Conservation (phyloP, 2,113 vertebrate genomes). For the Cepphus grylle region DNA sequence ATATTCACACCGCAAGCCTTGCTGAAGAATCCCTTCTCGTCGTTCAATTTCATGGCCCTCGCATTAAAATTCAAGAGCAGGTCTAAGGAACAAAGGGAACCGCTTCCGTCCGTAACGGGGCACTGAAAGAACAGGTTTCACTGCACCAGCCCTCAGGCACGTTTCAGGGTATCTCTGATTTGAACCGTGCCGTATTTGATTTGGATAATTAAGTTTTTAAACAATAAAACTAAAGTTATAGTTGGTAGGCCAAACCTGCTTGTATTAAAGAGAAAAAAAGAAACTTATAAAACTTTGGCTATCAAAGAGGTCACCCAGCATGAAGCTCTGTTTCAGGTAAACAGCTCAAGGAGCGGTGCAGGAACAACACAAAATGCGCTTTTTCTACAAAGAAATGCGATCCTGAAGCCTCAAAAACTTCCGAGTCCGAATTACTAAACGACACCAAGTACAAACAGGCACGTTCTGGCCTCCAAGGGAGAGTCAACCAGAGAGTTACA, state of each 20-base stretch:
- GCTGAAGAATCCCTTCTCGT: neutral
- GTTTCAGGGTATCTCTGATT: neutral
- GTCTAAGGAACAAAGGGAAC: neutral
- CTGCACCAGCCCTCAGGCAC: neutral
- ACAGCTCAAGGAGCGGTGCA: neutral
- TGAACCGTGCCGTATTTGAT: neutral
- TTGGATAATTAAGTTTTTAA: neutral
- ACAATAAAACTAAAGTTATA: neutral
- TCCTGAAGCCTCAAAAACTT: neutral
- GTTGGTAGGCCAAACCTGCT: neutral
- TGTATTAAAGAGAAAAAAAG: neutral
- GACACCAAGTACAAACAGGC: neutral
- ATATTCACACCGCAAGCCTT: neutral
- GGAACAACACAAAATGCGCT: neutral
- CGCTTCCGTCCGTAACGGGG: rapidly evolving
- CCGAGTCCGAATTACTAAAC: neutral
- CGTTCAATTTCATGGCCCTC: neutral
- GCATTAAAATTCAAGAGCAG: neutral
- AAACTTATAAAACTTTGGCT: neutral
- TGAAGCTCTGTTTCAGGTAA: neutral
- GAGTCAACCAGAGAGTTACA: neutral
- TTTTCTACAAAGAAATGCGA: neutral
- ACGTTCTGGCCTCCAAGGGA: neutral
- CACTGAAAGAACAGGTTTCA: neutral
- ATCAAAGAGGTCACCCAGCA: neutral